Base-by-base conservation (phyloP, 1,140 invertebrate genomes). In the Onthophagus taurus region DNA sequence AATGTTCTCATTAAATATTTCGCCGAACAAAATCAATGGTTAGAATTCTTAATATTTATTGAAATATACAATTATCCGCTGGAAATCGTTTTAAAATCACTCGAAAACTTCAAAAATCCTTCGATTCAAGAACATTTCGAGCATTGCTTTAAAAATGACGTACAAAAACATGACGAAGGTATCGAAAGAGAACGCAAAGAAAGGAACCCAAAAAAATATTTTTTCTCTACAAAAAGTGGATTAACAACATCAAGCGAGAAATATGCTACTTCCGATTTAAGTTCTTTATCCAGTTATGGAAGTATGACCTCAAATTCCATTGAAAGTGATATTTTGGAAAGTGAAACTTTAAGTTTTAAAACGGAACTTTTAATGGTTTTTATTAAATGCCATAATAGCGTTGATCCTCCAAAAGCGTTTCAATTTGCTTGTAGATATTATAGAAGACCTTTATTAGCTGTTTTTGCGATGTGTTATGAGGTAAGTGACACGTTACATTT, bases 401-500 rank as follows among this genome's bases (percentile, higher is more conserved):
- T 74, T 50, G 78, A 81, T 64, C 78, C 79, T 31, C 76, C 77
- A 1, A 72, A 71, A 17, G 71, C 76, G 18, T 58, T 81, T 11
- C 51, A 80, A 0, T 69, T 68, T 21, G 73, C 76, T 4, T 73
- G 77, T 4, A 65, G 69, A 13, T 35, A 65, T 6, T 71, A 69
- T 38, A 63, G 68, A 14, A 72, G 72, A 45, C 77, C 78, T 0
- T 55, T 81, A 35, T 59, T 80, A 2, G 72, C 75, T 16, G 66
- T 82, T 26, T 62, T 82, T 6, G 78, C 78, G 14, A 77, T 76
- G 31, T 79, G 74, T 59, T 81, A 81, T 53, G 77, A 81, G 66
- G 77, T 79, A 55, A 55, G 50, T 48, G n/a, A n/a, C n/a, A n/a
- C n/a, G n/a, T n/a, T n/a, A n/a, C n/a, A n/a, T n/a, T 9, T n/a